A percentile compares a stretch with the other conserved stretches of the same genome.
phyloP scores from a whole-genome alignment of 1,140 invertebrate genomes.

The Penaeus vannamei region DNA sequence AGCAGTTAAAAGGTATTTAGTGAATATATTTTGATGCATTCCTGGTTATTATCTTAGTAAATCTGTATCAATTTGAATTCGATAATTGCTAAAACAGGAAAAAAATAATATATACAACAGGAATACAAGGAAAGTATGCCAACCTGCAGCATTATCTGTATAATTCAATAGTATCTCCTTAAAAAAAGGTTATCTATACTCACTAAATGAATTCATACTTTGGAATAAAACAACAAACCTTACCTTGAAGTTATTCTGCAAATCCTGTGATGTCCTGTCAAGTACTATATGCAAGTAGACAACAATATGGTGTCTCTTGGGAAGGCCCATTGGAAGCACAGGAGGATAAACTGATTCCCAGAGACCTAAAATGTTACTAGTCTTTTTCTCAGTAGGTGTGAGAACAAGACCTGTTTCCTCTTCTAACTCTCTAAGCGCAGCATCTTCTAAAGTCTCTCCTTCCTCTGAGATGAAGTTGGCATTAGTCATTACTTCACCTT shows the following conservation, averaged over 20 bases:
- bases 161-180: too few species aligned
- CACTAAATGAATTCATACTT: not conserved
- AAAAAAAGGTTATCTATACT: too few species aligned
- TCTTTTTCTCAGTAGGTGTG: conserved; percentile 34
- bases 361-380: conserved; percentile 41
- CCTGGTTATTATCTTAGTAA: too few species aligned
- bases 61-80: too few species aligned
- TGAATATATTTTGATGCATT: too few species aligned
- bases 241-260: conserved; percentile 47
- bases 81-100: too few species aligned
- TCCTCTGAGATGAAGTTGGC: conserved; percentile 31
- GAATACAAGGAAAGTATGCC: too few species aligned
- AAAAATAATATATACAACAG: too few species aligned
- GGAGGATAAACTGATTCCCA: conserved; percentile 58
- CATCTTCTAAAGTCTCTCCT: conserved; percentile 47
- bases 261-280: conserved; percentile 16
- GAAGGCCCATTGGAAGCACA: conserved; percentile 37
- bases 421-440: conserved; percentile 41
- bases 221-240: not conserved
- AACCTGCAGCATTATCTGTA: too few species aligned
- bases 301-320: conserved; percentile 56
- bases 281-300: conserved; percentile 48
- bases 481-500: too few species aligned
- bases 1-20: too few species aligned
- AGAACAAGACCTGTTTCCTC: conserved; percentile 49